Percentiles rank a stretch among this genome's conserved stretches.
phyloP scores from a whole-genome alignment of 2,113 vertebrate species.

The Corvus moneduloides region DNA sequence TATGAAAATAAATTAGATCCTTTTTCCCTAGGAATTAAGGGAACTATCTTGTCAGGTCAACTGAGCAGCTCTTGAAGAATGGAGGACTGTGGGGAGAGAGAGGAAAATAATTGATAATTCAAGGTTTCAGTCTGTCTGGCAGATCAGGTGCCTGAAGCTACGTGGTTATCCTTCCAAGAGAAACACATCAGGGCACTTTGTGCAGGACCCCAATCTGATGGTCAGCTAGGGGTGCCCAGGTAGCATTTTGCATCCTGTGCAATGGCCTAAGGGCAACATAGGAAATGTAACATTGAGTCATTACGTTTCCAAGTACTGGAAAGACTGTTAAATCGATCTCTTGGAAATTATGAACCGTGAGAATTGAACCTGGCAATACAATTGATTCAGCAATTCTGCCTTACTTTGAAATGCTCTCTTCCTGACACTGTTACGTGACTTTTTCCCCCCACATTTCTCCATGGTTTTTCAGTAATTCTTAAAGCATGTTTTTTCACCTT shows the following conservation, averaged over 20 bases:
- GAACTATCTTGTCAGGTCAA: not conserved
- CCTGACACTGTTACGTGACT: not conserved
- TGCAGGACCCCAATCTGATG: not conserved
- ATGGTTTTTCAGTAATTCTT: not conserved
- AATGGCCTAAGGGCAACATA: not conserved
- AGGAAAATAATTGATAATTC: not conserved
- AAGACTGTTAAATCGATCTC: not conserved
- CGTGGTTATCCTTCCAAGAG: not conserved
- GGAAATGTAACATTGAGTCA: not conserved
- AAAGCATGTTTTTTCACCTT: not conserved
- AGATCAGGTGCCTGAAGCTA: not conserved
- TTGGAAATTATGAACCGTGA: not conserved
- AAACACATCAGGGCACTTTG: accelerated
- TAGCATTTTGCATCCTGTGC: not conserved
- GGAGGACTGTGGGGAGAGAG: accelerated
- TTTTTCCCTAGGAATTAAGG: not conserved
- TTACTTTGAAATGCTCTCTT: not conserved
- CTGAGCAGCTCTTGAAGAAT: not conserved
- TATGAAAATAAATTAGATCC: not conserved
- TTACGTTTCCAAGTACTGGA: not conserved
- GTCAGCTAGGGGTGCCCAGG: not conserved
- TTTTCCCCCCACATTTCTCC: not conserved
- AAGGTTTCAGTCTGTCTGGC: not conserved
- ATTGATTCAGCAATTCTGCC: not conserved
- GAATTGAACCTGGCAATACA: not conserved